Conservation (phyloP, 1,140 invertebrate species). For the Drosophila varians region DNA sequence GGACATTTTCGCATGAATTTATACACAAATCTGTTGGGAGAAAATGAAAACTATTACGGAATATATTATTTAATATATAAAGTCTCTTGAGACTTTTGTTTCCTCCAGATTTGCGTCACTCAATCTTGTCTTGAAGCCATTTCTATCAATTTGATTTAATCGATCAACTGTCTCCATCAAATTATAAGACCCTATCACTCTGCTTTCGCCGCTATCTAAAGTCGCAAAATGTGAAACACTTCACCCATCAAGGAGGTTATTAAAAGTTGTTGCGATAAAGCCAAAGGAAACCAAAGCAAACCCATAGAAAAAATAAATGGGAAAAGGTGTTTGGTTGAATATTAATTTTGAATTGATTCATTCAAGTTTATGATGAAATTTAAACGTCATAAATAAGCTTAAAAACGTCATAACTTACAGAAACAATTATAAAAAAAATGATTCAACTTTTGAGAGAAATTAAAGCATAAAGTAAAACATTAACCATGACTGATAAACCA, state of each 20-base stretch:
- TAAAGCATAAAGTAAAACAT: conserved; percentile 9
- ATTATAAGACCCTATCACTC: conserved; percentile 28
- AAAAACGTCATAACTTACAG: neutral
- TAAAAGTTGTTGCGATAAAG: conserved; percentile 13
- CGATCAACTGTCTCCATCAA: conserved; percentile 2
- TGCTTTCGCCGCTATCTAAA: conserved; percentile 20
- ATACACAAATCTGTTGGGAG: no score
- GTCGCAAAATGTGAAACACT: conserved; percentile 3
- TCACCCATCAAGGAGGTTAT: neutral
- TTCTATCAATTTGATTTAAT: conserved; percentile 18
- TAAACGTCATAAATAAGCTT: neutral
- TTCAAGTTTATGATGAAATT: conserved; percentile 3
- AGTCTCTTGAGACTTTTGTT: neutral
- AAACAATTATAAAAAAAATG: conserved; percentile 30
- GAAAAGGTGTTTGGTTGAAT: neutral
- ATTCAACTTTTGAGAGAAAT: conserved; percentile 29
- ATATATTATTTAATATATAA: no score
- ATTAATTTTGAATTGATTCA: neutral
- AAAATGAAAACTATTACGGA: no score
- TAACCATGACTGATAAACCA: conserved; percentile 64
- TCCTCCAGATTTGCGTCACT: conserved; percentile 12
- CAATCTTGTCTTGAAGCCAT: neutral
- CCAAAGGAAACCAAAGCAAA: conserved; percentile 23
- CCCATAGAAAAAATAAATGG: neutral
- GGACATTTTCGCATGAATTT: neutral